phyloP scores from a whole-genome alignment of 2,113 vertebrate genomes.

The Pseudorhombus dupliciocellatus region DNA sequence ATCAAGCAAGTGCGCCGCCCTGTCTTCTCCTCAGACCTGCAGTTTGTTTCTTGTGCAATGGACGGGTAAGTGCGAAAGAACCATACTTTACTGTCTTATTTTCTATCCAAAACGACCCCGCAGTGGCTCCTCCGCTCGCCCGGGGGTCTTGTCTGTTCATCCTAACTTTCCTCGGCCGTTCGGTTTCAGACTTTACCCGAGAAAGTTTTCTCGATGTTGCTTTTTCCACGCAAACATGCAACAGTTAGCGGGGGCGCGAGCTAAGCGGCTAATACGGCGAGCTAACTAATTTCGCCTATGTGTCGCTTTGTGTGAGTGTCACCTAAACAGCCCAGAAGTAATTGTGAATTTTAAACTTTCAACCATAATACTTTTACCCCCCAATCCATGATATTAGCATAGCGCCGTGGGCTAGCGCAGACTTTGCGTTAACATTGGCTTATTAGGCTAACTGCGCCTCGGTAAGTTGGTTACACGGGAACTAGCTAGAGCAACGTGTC shows the following conservation, averaged over 20 bases:
- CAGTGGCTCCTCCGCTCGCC: rapidly evolving
- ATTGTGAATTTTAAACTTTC: too few relatives aligned
- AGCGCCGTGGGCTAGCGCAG: background rate
- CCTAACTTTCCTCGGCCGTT: background rate
- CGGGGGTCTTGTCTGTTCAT: background rate
- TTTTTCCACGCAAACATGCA: slow-evolving; percentile 72
- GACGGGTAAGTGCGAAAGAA: slow-evolving; percentile 91
- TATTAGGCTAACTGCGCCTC: slow-evolving; percentile 37
- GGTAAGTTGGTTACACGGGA: slow-evolving; percentile 61
- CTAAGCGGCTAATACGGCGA: slow-evolving; percentile 48
- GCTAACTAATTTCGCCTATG: background rate
- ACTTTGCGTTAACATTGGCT: background rate
- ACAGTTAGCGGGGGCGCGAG: slow-evolving; percentile 72
- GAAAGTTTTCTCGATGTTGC: slow-evolving; percentile 67
- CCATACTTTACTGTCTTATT: slow-evolving; percentile 48
- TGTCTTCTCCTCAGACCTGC: slow-evolving; percentile 85
- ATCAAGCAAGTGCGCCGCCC: slow-evolving; percentile 70
- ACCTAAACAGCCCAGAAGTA: too few relatives aligned
- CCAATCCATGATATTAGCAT: rapidly evolving
- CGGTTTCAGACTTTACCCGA: background rate
- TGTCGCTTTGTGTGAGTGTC: background rate
- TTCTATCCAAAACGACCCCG: background rate
- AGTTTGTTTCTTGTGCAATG: slow-evolving; percentile 96
- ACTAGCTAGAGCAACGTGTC: slow-evolving; percentile 80
- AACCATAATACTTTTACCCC: too few relatives aligned